Percentiles rank a stretch among this genome's conserved stretches.
These are phyloP conservation scores for Limanda limanda DNA, from an alignment of 2,113 vertebrate species.

Conservation along the genomic window DNA sequence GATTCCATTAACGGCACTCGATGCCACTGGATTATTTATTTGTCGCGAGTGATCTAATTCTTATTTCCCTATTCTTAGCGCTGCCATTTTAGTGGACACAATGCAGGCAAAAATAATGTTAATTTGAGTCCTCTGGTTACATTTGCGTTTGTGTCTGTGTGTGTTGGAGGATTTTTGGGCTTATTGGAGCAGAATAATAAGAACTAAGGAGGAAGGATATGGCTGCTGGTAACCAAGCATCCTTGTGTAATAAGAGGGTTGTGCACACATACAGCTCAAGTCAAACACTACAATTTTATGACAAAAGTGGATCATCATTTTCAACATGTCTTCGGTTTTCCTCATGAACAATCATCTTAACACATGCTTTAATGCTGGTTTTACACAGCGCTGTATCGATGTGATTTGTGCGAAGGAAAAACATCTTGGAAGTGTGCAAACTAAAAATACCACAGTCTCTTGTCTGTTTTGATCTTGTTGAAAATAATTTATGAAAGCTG, in stretches of 20 bases:
- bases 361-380: constrained; percentile 6
- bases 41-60: constrained; percentile 7
- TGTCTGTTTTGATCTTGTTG: constrained; percentile 35
- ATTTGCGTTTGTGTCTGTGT: not conserved
- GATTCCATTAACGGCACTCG: constrained; percentile 12
- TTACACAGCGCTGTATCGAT: constrained; percentile 11
- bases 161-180: constrained; percentile 18
- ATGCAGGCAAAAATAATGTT: constrained; percentile 5
- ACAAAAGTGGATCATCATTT: constrained; percentile 17
- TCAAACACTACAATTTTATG: constrained; percentile 27
- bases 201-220: constrained; percentile 48
- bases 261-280: constrained; percentile 23
- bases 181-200: constrained; percentile 62
- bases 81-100: constrained; percentile 15
- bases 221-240: constrained; percentile 49
- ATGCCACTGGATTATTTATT: constrained; percentile 27
- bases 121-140: constrained; percentile 9
- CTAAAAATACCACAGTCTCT: constrained; percentile 32
- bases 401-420: constrained; percentile 15
- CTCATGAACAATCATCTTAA: constrained; percentile 7
- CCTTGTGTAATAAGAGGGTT: constrained; percentile 34
- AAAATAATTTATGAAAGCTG: constrained; percentile 52
- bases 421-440: not conserved
- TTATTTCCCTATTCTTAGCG: constrained; percentile 3
- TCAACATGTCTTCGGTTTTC: constrained; percentile 5